Conservation (phyloP, 2,113 vertebrate genomes). For the Muscicapa adusta region DNA sequence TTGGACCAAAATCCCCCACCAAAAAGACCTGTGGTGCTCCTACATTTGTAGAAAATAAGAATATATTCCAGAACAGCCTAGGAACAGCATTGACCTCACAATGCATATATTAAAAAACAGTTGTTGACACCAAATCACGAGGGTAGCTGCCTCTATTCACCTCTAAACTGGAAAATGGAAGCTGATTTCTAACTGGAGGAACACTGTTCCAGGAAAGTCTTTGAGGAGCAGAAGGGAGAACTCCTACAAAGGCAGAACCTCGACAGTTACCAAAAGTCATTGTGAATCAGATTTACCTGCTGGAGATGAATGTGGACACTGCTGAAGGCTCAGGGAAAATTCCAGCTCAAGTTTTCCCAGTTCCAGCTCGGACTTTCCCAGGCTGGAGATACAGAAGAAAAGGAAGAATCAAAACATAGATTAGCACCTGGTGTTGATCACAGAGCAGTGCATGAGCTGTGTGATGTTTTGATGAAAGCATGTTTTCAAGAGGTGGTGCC, state of each 20-base stretch:
- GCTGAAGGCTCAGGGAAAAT: too few species aligned
- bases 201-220: background rate
- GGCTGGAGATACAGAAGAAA: too few species aligned
- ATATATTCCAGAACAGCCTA: background rate
- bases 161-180: background rate
- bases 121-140: background rate
- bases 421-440: too few species aligned
- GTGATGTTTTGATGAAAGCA: too few species aligned
- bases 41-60: background rate
- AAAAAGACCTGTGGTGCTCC: background rate
- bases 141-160: background rate
- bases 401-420: too few species aligned
- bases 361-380: too few species aligned
- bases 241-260: background rate
- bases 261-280: accelerated
- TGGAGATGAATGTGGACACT: too few species aligned
- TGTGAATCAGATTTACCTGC: background rate
- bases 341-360: too few species aligned
- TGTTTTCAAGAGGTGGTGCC: too few species aligned
- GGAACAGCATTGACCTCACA: background rate
- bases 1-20: background rate
- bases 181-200: background rate
- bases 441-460: too few species aligned
- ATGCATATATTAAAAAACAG: background rate
- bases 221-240: background rate